A percentile compares a stretch with the other conserved stretches of the same genome.
These are phyloP conservation scores for Equus przewalskii DNA, from an alignment of 2,113 vertebrate species.

Conservation along the genomic window DNA sequence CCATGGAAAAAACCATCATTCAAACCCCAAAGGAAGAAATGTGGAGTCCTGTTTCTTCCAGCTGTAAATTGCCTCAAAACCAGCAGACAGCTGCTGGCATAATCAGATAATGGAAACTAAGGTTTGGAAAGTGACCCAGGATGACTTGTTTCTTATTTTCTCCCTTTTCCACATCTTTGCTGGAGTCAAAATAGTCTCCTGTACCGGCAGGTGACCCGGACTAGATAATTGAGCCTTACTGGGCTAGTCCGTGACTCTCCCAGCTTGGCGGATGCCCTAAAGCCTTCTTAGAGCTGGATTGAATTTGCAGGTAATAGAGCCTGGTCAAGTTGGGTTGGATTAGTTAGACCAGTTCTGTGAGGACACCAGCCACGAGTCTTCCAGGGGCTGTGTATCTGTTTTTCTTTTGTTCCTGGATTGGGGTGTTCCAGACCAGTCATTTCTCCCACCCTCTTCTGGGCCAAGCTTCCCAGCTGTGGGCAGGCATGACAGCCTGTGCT, in stretches of 20 bases:
- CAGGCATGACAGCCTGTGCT: not conserved
- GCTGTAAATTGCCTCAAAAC: slow-evolving; percentile 31
- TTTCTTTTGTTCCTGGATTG: not conserved
- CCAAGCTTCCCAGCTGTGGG: not conserved
- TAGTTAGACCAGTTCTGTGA: not conserved
- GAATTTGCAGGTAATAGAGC: not conserved
- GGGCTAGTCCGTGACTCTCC: not conserved
- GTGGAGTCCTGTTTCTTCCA: slow-evolving; percentile 41
- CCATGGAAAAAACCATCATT: slow-evolving; percentile 60
- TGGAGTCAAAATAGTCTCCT: not conserved
- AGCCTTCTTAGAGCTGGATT: not conserved
- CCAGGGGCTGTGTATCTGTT: not conserved
- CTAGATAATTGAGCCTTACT: not conserved
- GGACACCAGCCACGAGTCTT: not conserved
- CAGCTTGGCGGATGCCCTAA: not conserved
- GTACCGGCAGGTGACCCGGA: not conserved
- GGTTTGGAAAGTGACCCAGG: not conserved
- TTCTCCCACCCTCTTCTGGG: not conserved
- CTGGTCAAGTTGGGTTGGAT: not conserved
- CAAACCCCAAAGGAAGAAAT: slow-evolving; percentile 39
- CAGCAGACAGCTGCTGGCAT: slow-evolving; percentile 38
- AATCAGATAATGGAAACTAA: slow-evolving; percentile 16
- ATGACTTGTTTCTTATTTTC: not conserved
- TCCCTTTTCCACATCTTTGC: not conserved
- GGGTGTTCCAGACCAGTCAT: not conserved